Evolutionary conservation across 2,888 invertebrate species (phyloP).

Genomic region (Caenorhabditis sp.): DNA sequence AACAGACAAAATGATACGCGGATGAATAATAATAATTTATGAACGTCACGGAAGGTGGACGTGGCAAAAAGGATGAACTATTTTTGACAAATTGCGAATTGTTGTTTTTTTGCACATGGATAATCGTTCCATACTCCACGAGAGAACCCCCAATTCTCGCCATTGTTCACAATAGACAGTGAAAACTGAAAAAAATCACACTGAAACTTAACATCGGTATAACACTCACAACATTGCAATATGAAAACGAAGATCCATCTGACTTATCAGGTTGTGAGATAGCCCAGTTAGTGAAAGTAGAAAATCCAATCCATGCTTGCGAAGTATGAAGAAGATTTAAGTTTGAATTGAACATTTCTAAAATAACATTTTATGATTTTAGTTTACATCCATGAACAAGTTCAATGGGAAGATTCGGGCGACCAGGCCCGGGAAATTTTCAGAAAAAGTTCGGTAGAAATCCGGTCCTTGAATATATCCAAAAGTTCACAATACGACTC

Average conservation of each 20-base stretch:
- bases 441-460: no score
- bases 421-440: no score
- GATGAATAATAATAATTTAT: no score
- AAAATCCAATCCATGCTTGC: conserved; percentile 8
- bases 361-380: neutral
- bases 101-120: conserved; percentile 1
- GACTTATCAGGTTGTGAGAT: neutral
- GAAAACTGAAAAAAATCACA: conserved; percentile 4
- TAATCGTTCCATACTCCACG: conserved; percentile 12
- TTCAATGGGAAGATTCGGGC: no score
- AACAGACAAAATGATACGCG: no score
- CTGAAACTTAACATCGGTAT: neutral
- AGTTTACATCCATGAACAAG: no score
- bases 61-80: neutral
- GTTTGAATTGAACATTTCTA: neutral
- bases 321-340: neutral
- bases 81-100: conserved; percentile 14
- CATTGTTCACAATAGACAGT: conserved; percentile 4
- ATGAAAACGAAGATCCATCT: neutral
- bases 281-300: neutral
- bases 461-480: no score
- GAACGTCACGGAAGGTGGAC: no score
- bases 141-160: neutral
- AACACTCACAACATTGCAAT: conserved; percentile 1
- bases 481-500: no score